phyloP scores from a whole-genome alignment of 2,888 invertebrate species.

The Nebria salina region DNA sequence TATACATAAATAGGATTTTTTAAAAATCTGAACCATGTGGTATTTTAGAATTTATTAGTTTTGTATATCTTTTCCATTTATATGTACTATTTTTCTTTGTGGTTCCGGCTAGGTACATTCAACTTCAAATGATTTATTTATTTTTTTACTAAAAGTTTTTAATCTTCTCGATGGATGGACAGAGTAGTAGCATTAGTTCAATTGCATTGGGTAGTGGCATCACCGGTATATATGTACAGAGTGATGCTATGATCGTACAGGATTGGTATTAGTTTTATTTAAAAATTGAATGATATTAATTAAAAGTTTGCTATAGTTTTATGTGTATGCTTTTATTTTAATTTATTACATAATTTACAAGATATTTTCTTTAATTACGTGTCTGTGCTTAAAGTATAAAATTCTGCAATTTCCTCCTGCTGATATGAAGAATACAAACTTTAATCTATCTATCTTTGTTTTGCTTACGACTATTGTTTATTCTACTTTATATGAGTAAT shows the following conservation, averaged over 20 bases:
- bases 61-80: background rate
- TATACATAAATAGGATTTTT: background rate
- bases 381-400: no score
- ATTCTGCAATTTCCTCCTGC: background rate
- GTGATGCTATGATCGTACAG: slow-evolving; percentile 28
- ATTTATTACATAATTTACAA: no score
- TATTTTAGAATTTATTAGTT: background rate
- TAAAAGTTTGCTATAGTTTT: background rate
- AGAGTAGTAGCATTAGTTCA: slow-evolving; percentile 40
- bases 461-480: no score
- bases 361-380: no score
- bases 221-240: background rate
- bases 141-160: slow-evolving; percentile 30
- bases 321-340: background rate
- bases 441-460: background rate
- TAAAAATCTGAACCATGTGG: background rate
- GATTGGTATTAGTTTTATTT: slow-evolving; percentile 15
- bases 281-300: background rate
- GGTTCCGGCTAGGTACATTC: background rate
- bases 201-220: slow-evolving; percentile 30
- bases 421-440: background rate
- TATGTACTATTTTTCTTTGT: background rate
- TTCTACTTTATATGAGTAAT: background rate
- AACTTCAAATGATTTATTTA: slow-evolving; percentile 17
- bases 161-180: slow-evolving; percentile 38